phyloP scores from a whole-genome alignment of 2,113 vertebrate genomes.

The Rynchops niger region DNA sequence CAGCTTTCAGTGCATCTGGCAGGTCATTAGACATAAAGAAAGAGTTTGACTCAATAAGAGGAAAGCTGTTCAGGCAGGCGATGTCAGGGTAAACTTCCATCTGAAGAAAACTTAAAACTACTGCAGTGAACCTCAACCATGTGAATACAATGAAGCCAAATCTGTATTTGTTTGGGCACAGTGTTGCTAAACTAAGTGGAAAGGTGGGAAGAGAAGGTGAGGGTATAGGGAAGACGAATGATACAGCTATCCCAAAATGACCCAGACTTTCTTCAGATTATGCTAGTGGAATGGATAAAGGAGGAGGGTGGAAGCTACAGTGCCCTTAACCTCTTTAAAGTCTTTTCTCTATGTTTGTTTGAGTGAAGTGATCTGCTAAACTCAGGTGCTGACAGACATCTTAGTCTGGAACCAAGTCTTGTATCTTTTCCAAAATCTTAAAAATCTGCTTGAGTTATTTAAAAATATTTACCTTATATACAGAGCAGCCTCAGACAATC shows the following conservation, averaged over 20 bases:
- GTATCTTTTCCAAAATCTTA: not conserved
- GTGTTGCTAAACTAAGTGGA: not conserved
- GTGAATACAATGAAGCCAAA: not conserved
- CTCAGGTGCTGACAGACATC: not conserved
- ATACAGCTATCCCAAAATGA: not conserved
- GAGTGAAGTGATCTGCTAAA: not conserved
- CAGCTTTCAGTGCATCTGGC: not conserved
- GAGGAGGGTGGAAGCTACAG: not conserved
- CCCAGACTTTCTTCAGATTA: not conserved
- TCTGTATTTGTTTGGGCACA: not conserved
- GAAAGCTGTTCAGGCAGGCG: not conserved
- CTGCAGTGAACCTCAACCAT: not conserved
- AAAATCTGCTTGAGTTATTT: not conserved
- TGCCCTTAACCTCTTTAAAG: not conserved
- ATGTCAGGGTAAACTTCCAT: not conserved
- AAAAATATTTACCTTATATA: not conserved
- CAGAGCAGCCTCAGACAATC: not conserved
- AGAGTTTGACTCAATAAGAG: not conserved
- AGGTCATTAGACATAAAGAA: not conserved
- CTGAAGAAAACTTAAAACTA: not conserved
- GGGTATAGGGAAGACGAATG: not conserved
- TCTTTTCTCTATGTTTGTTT: not conserved
- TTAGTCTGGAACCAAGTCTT: not conserved
- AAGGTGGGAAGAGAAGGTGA: not conserved
- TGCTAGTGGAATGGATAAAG: not conserved